A percentile compares a stretch with the other conserved stretches of the same genome.
Evolutionary conservation across 2,113 vertebrate genomes (phyloP).

Genomic region (Hoplias malabaricus): DNA sequence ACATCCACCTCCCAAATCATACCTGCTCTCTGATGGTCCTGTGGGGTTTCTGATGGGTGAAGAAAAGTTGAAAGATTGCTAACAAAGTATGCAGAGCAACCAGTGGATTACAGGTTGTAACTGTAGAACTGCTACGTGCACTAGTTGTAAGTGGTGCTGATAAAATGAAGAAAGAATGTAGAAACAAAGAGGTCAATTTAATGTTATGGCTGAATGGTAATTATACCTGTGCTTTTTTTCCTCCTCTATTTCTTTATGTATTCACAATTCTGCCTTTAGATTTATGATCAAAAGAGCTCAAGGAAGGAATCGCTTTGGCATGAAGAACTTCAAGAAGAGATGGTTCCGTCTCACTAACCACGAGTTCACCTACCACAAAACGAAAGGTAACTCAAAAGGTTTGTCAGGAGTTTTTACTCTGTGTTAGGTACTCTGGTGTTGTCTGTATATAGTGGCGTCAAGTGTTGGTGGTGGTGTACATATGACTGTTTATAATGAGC

Average conservation of each 20-base stretch:
- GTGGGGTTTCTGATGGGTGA: too few relatives aligned
- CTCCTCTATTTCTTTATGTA: conserved; percentile 8
- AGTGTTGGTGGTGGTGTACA: conserved; percentile 15
- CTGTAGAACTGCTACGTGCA: too few relatives aligned
- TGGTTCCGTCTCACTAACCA: conserved; percentile 98
- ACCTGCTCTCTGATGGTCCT: too few relatives aligned
- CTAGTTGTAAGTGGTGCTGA: too few relatives aligned
- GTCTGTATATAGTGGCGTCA: neutral
- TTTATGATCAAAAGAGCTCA: conserved; percentile 98
- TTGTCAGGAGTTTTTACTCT: conserved; percentile 33
- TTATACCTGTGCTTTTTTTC: neutral
- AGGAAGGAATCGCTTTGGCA: conserved; percentile 93
- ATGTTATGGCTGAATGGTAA: too few relatives aligned
- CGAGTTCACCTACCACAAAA: conserved; percentile 97
- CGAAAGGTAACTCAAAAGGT: conserved; percentile 81
- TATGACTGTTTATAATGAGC: neutral
- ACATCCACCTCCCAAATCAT: too few relatives aligned
- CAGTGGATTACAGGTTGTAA: too few relatives aligned
- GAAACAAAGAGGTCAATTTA: too few relatives aligned
- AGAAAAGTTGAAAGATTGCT: too few relatives aligned
- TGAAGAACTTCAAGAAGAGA: conserved; percentile 98
- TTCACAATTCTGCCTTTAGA: conserved; percentile 62
- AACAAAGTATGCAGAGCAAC: too few relatives aligned
- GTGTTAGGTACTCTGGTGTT: conserved; percentile 10
- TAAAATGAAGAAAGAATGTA: too few relatives aligned